A percentile compares a stretch with the other conserved stretches of the same genome.
These are phyloP conservation scores for Drosophila paulistorum DNA, from an alignment of 1,140 invertebrate species.

Conservation along the genomic window DNA sequence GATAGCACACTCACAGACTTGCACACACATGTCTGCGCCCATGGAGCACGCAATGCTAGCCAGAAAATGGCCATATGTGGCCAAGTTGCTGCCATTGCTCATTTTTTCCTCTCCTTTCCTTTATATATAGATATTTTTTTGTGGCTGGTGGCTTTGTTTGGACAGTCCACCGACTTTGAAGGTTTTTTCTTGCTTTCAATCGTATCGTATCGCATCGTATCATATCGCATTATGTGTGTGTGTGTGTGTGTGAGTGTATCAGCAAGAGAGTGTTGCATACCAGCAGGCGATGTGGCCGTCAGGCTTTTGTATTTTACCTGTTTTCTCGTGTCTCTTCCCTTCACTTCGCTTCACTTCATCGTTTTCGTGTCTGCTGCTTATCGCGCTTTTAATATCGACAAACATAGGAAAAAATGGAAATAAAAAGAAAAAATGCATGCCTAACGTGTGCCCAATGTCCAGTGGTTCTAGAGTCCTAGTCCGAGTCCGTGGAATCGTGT, in stretches of 20 bases:
- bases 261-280: conserved; percentile 5
- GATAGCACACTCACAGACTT: conserved; percentile 52
- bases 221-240: conserved; percentile 5
- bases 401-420: conserved; percentile 32
- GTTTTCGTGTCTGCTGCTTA: conserved; percentile 74
- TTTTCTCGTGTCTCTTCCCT: conserved; percentile 20
- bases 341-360: not conserved
- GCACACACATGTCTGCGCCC: conserved; percentile 22
- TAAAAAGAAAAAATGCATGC: conserved; percentile 44
- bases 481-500: not conserved
- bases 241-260: not conserved
- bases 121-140: conserved; percentile 13
- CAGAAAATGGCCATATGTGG: conserved; percentile 80
- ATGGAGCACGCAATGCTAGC: conserved; percentile 52
- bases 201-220: conserved; percentile 7
- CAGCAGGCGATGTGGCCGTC: conserved; percentile 4
- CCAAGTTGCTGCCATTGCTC: conserved; percentile 65
- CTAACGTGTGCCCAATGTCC: conserved; percentile 44
- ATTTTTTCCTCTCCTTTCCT: conserved; percentile 1
- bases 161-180: conserved; percentile 56
- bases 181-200: conserved; percentile 50
- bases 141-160: conserved; percentile 45
- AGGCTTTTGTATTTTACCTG: conserved; percentile 62
- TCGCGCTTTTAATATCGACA: conserved; percentile 77
- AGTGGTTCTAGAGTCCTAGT: conserved; percentile 18